phyloP scores from a whole-genome alignment of 2,113 vertebrate genomes.

The Otocyon megalotis region DNA sequence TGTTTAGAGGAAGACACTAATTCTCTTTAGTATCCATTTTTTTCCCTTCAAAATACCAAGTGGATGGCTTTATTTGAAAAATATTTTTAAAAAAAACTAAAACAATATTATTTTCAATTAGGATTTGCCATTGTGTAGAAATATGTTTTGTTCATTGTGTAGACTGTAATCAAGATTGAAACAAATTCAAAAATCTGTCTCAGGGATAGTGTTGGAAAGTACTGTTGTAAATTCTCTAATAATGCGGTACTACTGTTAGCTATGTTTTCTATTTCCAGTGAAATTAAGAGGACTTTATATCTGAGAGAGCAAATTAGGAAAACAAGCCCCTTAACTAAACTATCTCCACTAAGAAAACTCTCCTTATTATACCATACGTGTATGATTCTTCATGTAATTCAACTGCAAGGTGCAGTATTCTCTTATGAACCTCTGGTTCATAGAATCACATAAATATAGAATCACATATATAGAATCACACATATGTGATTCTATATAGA shows the following conservation, averaged over 20 bases:
- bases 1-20: conserved; percentile 26
- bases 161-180: conserved; percentile 82
- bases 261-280: conserved; percentile 30
- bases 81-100: conserved; percentile 13
- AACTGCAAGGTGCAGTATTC: neutral
- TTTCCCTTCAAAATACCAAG: conserved; percentile 38
- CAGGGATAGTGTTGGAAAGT: conserved; percentile 68
- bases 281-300: neutral
- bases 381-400: neutral
- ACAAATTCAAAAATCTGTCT: conserved; percentile 79
- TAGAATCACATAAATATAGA: neutral
- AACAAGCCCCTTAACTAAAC: neutral
- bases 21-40: neutral
- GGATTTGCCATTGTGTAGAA: conserved; percentile 78
- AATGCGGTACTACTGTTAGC: neutral
- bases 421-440: neutral
- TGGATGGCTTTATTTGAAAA: conserved; percentile 50
- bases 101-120: conserved; percentile 77
- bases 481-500: too few species aligned
- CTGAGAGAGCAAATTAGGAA: conserved; percentile 54
- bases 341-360: neutral
- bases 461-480: too few species aligned
- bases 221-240: conserved; percentile 67
- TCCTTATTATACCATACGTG: neutral
- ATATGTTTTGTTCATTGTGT: conserved; percentile 81